Conservation (phyloP, 2,797 vertebrate species). For the Chaunax sp. region DNA sequence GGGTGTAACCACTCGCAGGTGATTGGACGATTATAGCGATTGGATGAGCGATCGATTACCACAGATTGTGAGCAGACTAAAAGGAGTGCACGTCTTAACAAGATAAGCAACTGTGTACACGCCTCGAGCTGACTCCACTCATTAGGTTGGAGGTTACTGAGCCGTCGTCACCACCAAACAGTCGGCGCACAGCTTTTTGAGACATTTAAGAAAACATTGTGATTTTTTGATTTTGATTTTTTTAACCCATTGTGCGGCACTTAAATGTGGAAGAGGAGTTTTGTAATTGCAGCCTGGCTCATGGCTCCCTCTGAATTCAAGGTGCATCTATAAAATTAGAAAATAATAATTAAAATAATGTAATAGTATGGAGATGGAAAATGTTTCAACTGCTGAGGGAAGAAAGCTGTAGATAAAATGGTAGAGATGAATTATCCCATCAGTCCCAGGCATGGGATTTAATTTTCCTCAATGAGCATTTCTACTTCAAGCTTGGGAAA, state of each 20-base stretch:
- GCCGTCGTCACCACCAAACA: conserved; percentile 21
- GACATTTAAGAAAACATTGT: conserved; percentile 7
- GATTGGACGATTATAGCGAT: conserved; percentile 32
- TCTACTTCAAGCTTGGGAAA: conserved; percentile 73
- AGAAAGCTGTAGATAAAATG: conserved; percentile 74
- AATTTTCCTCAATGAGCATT: conserved; percentile 79
- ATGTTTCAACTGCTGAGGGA: conserved; percentile 71
- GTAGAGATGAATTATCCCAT: conserved; percentile 80
- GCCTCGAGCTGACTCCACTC: conserved; percentile 32
- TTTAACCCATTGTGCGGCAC: background rate
- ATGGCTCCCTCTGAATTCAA: conserved; percentile 28
- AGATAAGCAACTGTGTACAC: conserved; percentile 49
- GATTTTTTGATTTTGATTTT: too few relatives aligned
- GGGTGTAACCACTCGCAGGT: conserved; percentile 39
- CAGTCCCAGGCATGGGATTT: conserved; percentile 76
- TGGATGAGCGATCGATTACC: conserved; percentile 52
- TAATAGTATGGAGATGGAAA: conserved; percentile 70
- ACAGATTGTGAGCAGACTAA: conserved; percentile 36
- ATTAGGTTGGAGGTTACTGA: conserved; percentile 24
- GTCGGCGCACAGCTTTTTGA: conserved; percentile 20
- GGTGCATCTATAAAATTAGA: conserved; percentile 58
- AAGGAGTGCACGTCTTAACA: conserved; percentile 36
- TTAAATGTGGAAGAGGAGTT: too few relatives aligned
- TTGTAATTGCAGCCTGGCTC: too few relatives aligned
- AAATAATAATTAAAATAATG: conserved; percentile 28